Evolutionary conservation across 2,113 vertebrate species (phyloP), one percentile per base, ranked within the genome.

Genomic region (Pterocles burchelli): DNA sequence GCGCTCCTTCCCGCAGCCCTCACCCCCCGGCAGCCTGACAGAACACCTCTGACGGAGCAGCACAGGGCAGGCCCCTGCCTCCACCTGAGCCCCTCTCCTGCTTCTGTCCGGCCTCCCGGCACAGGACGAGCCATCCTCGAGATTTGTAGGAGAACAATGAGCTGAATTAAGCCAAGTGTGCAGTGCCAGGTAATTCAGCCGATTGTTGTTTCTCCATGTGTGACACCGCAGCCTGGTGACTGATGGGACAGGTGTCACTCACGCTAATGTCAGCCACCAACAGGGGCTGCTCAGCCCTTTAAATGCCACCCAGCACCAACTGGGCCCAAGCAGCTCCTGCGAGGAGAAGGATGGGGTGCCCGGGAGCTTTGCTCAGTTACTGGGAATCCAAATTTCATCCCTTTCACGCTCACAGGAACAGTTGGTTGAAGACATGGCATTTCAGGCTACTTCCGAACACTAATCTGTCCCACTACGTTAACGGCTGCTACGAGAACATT

Each of bases 221-320:
- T 98, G 98, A 98, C 98, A 95, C 97, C 83, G 57, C 83, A 95
- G 97, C 97, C 97, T 81, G 89, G 92, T 98, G 99, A 99, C 95
- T 97, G 98, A 98, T 98, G 97, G 98, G 98, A 98, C 98, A 98
- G 98, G 98, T 98, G 98, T 98, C 99, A 98, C 96, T 98, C 98
- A 97, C 93, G 94, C 96, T 98, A 97, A 98, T 96, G 98, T 97
- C 98, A 98, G 97, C 84, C 96, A 83, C 97, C 89, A 45, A 96
- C 97, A 76, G 72, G 20, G 83, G 63, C 77, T 45, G 90, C 55
- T 85, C 88, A 1, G 61, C 63, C 80, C 88, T 83, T 82, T 33
- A 55, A 85, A 41, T 17, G 41, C 76, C 57, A 34, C 77, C 94
- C 67, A 24, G 84, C 55, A 38, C 81, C 93, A 92, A 91, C 70